Evolutionary conservation across 1,140 invertebrate species (phyloP).

Genomic region (Condylostylus longicornis): DNA sequence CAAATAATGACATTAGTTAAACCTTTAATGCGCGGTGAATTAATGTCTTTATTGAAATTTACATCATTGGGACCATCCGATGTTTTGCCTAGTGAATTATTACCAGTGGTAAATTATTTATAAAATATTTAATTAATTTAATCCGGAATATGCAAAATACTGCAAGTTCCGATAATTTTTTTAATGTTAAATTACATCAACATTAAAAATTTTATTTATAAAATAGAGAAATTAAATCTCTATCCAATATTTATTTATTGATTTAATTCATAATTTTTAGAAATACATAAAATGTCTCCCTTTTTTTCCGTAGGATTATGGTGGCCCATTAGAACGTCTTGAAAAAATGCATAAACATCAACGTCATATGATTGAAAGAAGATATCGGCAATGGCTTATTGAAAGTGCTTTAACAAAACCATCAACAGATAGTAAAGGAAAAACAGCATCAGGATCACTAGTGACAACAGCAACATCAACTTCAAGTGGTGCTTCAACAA

Average conservation of each 20-base stretch:
- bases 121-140: background rate
- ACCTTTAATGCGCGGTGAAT: slow-evolving; percentile 40
- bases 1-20: slow-evolving; percentile 43
- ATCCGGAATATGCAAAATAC: too few relatives aligned
- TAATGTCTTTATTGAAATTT: slow-evolving; percentile 39
- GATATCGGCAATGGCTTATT: slow-evolving; percentile 35
- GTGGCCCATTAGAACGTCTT: slow-evolving; percentile 31
- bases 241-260: background rate
- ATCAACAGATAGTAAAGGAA: too few relatives aligned
- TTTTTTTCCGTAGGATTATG: slow-evolving; percentile 37
- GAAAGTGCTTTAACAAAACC: too few relatives aligned
- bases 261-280: too few relatives aligned
- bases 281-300: too few relatives aligned
- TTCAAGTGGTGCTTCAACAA: too few relatives aligned
- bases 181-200: background rate
- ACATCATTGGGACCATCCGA: slow-evolving; percentile 33
- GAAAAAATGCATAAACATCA: slow-evolving; percentile 35
- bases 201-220: background rate
- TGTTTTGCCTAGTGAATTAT: slow-evolving; percentile 32
- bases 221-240: background rate
- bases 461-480: too few relatives aligned
- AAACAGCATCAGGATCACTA: too few relatives aligned
- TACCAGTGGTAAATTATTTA: slow-evolving; percentile 17
- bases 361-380: slow-evolving; percentile 33
- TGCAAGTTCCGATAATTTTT: background rate